Percentiles rank a stretch among this genome's conserved stretches.
These are phyloP conservation scores for Drosophila aldrichi DNA, from an alignment of 2,888 invertebrate genomes.

Conservation along the genomic window DNA sequence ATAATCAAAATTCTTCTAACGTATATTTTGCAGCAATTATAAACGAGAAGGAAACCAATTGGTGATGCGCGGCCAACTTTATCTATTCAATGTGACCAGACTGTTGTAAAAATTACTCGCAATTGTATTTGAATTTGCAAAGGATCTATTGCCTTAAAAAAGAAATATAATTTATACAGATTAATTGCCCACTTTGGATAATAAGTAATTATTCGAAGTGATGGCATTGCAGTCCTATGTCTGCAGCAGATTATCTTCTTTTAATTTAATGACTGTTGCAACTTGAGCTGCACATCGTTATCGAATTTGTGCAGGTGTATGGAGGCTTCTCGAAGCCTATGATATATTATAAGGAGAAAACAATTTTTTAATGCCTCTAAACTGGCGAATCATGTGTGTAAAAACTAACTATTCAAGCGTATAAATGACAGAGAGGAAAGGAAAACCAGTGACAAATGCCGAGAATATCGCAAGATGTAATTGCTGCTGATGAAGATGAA, in stretches of 20 bases:
- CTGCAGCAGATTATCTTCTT: conserved; percentile 8
- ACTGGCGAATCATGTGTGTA: conserved; percentile 26
- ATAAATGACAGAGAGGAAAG: conserved; percentile 58
- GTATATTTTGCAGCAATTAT: not conserved
- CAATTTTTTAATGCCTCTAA: conserved; percentile 39
- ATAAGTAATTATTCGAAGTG: not conserved
- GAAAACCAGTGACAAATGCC: conserved; percentile 51
- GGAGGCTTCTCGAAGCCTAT: conserved; percentile 16
- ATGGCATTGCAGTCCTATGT: not conserved
- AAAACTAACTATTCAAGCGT: conserved; percentile 58
- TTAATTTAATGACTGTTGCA: conserved; percentile 16
- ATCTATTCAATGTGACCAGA: not conserved
- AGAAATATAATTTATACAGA: not conserved
- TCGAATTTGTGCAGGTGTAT: conserved; percentile 17
- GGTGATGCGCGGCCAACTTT: not conserved
- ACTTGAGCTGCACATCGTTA: conserved; percentile 27
- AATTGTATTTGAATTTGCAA: not conserved
- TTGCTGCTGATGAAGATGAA: conserved; percentile 67
- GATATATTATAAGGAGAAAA: conserved; percentile 38
- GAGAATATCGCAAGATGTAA: conserved; percentile 62
- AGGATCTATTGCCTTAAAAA: not conserved
- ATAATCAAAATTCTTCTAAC: not conserved
- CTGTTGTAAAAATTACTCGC: not conserved
- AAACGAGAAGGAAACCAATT: not conserved
- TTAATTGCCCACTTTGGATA: not conserved